These are phyloP conservation scores for Platalea minor DNA, from an alignment of 2,797 vertebrate genomes.

Conservation along the genomic window DNA sequence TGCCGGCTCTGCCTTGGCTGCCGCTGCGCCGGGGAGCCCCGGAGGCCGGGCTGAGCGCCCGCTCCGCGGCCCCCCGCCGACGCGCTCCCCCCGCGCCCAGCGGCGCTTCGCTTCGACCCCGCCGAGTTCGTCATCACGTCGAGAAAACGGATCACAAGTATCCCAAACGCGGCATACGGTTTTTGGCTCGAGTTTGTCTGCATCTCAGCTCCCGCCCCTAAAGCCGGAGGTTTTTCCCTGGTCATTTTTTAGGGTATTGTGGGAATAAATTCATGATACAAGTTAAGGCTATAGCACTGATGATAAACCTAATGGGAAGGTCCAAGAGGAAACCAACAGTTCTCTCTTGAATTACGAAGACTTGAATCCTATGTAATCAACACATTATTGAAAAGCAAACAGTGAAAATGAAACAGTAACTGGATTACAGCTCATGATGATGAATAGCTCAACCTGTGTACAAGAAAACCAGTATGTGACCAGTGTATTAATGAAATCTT, in stretches of 20 bases:
- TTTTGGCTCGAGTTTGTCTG: background rate
- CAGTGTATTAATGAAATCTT: background rate
- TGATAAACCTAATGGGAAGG: fast-evolving
- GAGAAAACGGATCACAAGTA: background rate
- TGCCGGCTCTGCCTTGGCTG: background rate
- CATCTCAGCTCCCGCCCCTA: too few species aligned
- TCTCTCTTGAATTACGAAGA: background rate
- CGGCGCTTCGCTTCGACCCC: fast-evolving
- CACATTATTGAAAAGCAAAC: background rate
- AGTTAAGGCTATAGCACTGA: background rate
- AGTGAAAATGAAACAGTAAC: background rate
- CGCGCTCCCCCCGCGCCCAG: background rate
- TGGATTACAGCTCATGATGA: background rate
- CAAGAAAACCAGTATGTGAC: background rate
- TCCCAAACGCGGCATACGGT: fast-evolving
- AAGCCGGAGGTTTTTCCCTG: background rate
- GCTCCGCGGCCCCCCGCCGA: too few species aligned
- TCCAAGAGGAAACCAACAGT: background rate
- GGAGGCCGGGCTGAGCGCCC: too few species aligned
- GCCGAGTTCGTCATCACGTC: fast-evolving
- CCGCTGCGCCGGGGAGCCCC: background rate
- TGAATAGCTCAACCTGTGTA: background rate
- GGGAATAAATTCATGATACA: background rate
- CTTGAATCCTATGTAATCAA: background rate
- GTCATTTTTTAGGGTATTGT: background rate